Evolutionary conservation across 1,140 invertebrate genomes (phyloP).

Genomic region (Drosophila equinoxialis): DNA sequence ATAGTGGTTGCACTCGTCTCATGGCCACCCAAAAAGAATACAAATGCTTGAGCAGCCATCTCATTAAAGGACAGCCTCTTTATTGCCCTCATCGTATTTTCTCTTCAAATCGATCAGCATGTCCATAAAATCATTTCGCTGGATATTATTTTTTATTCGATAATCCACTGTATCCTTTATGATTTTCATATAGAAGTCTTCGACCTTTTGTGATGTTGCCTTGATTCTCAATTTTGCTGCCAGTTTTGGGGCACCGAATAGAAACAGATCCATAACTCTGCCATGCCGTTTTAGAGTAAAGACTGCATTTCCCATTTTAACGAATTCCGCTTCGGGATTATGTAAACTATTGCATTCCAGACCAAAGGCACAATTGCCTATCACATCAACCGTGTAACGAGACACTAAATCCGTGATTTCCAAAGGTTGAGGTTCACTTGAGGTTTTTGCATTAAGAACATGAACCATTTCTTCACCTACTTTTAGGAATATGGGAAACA

Average conservation of each 20-base stretch:
- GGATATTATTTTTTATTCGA: constrained; percentile 50
- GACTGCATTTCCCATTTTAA: constrained; percentile 39
- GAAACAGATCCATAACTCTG: constrained; percentile 15
- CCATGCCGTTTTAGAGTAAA: constrained; percentile 35
- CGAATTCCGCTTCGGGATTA: constrained; percentile 84
- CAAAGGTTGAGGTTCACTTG: background rate
- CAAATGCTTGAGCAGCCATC: constrained; percentile 83
- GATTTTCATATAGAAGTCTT: constrained; percentile 82
- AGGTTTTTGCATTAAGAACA: constrained; percentile 16
- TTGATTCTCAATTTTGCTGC: constrained; percentile 46
- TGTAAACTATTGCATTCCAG: constrained; percentile 84
- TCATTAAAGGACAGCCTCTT: constrained; percentile 39
- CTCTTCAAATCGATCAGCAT: constrained; percentile 84
- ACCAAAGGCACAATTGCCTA: constrained; percentile 86
- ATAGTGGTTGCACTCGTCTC: constrained; percentile 86
- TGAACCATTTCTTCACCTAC: constrained; percentile 46
- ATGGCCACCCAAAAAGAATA: constrained; percentile 85
- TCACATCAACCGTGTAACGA: constrained; percentile 79
- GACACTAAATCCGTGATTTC: constrained; percentile 63
- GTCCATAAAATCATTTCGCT: constrained; percentile 82
- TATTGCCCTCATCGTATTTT: constrained; percentile 34
- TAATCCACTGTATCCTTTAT: constrained; percentile 58
- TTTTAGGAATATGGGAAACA: constrained; percentile 83
- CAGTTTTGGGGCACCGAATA: constrained; percentile 46
- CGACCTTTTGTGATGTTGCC: constrained; percentile 75